These are phyloP conservation scores for Gadopsis marmoratus DNA, from an alignment of 2,797 vertebrate species.

Conservation along the genomic window DNA sequence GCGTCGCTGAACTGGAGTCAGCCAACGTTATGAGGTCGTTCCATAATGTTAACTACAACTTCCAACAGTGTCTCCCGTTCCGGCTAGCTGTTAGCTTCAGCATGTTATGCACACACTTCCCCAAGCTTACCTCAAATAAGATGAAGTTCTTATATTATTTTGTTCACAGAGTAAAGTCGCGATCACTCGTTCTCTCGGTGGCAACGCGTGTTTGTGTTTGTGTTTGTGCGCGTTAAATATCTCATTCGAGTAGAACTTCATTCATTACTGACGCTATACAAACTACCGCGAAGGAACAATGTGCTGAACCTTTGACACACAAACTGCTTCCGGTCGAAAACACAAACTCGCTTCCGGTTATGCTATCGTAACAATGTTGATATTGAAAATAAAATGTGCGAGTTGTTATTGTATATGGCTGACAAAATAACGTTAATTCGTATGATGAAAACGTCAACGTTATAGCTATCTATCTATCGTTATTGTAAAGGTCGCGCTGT, in stretches of 20 bases:
- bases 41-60: slow-evolving; percentile 1
- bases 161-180: not conserved
- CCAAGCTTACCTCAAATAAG: slow-evolving; percentile 53
- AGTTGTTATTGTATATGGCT: not conserved
- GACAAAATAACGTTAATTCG: not conserved
- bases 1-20: not conserved
- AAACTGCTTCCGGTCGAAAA: slow-evolving; percentile 72
- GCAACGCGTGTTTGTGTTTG: accelerated
- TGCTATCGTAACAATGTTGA: not conserved
- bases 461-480: not conserved
- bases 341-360: not conserved
- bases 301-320: slow-evolving; percentile 72
- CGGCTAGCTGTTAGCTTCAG: slow-evolving; percentile 69
- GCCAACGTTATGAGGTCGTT: not conserved
- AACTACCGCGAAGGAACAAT: slow-evolving; percentile 65
- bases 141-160: not conserved
- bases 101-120: slow-evolving; percentile 7
- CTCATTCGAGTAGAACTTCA: slow-evolving; percentile 28
- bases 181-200: accelerated
- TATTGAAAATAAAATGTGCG: not conserved
- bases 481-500: not conserved
- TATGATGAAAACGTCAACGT: not conserved
- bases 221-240: accelerated
- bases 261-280: slow-evolving; percentile 53
- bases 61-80: not conserved